A percentile compares a stretch with the other conserved stretches of the same genome.
Conservation (phyloP, 2,797 vertebrate genomes). For the Mormyrops attenuatus region DNA sequence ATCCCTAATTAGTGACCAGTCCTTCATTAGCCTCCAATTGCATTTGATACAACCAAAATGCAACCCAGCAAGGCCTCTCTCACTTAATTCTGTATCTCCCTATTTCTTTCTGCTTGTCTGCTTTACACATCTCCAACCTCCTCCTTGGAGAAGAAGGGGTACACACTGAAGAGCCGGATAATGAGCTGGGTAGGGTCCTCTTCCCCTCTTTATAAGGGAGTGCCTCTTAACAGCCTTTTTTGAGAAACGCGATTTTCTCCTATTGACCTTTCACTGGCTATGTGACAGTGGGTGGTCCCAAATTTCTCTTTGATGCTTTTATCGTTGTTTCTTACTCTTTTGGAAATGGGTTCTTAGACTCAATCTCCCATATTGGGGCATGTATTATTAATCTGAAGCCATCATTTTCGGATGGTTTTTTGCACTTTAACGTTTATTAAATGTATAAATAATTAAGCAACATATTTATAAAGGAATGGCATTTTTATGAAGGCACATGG, state of each 20-base stretch:
- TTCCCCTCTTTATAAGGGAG: slow-evolving; percentile 30
- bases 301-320: neutral
- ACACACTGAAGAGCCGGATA: slow-evolving; percentile 93
- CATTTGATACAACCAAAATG: neutral
- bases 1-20: neutral
- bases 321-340: neutral
- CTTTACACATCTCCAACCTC: slow-evolving; percentile 67
- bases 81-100: slow-evolving; percentile 35
- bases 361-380: neutral
- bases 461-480: neutral
- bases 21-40: neutral
- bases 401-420: neutral
- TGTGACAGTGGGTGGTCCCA: neutral
- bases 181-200: slow-evolving; percentile 81
- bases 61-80: neutral
- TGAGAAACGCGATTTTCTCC: neutral
- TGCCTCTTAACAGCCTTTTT: neutral
- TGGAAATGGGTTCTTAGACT: neutral
- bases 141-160: slow-evolving; percentile 98
- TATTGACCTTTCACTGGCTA: neutral
- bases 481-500: neutral
- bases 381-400: neutral
- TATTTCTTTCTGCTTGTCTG: slow-evolving; percentile 50
- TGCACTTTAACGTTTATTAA: neutral
- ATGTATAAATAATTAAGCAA: neutral